Conservation (phyloP, 2,888 invertebrate genomes). For the Anagyrus pseudococci region DNA sequence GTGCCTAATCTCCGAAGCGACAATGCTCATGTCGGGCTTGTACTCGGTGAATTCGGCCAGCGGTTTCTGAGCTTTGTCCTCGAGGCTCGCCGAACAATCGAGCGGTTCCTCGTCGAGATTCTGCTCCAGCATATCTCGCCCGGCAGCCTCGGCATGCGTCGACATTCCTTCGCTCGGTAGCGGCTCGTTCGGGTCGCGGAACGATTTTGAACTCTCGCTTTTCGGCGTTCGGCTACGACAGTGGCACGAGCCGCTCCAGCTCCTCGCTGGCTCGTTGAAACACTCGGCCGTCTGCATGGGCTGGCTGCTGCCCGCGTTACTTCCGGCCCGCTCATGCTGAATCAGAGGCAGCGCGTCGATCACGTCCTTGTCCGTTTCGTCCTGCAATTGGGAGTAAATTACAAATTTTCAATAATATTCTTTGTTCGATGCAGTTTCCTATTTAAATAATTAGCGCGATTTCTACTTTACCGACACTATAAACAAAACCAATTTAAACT, state of each 20-base stretch:
- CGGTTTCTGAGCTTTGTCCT: slow-evolving; percentile 2
- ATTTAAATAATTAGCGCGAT: too few species aligned
- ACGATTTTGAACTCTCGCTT: slow-evolving; percentile 19
- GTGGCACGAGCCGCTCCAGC: slow-evolving; percentile 25
- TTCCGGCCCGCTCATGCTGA: slow-evolving; percentile 25
- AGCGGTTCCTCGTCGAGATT: slow-evolving; percentile 28
- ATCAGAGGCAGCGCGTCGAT: slow-evolving; percentile 33
- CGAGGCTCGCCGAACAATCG: slow-evolving; percentile 29
- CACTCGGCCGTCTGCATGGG: slow-evolving; percentile 8
- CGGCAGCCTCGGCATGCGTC: not conserved
- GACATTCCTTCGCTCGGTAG: not conserved
- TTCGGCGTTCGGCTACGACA: slow-evolving; percentile 18
- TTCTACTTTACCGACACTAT: too few species aligned
- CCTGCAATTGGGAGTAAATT: slow-evolving; percentile 21
- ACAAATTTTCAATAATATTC: too few species aligned
- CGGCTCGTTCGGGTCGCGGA: slow-evolving; percentile 16
- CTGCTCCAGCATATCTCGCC: not conserved
- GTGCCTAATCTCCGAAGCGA: slow-evolving; percentile 26
- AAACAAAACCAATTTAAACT: too few species aligned
- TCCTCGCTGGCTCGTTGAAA: slow-evolving; percentile 22
- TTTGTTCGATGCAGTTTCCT: too few species aligned
- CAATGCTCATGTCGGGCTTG: slow-evolving; percentile 12
- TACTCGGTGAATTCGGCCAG: slow-evolving; percentile 20
- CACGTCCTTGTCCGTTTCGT: slow-evolving; percentile 30
- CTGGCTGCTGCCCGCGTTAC: not conserved